Base-by-base conservation (phyloP, 2,888 invertebrate genomes). In the Leptinotarsa rubiginosa region DNA sequence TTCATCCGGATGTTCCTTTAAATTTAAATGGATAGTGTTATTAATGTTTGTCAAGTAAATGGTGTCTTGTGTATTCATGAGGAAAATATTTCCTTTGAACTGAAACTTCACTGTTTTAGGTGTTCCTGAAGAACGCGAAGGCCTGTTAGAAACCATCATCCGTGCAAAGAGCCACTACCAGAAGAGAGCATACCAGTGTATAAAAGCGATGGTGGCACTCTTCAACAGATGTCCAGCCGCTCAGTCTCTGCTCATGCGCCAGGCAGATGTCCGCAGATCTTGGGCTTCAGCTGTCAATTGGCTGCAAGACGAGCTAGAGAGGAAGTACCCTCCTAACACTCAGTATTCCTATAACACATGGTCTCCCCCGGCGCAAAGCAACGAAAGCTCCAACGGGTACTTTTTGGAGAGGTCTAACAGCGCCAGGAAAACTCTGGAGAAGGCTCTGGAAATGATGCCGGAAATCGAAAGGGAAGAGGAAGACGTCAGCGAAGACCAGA, bases 181-280 rank as follows among this genome's bases (percentile, higher is more conserved):
- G 88, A 98, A 98, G 89, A 91, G 98, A 79, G 97, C 97, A 78
- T 98, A 98, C 90, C 97, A 97, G 88, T 98, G 97, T 89, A 96
- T 98, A 78, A 98, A 98, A 89, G 95, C 97, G 87, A 92, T 98
- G 90, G 97, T 97, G 78, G 93, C 94, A 81, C 91, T 98, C 79
- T 97, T 98, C 90, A 92, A 93, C 83, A 94, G 95, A 88, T 96
- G 96, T 87, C 92, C 93, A 72, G 91, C 93, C 76, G 96, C 96
- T 31, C 91, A 94, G 84, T 67, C 93, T 84, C 92, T 97, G 88
- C 90, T 97, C 81, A 92, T 93, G 85, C 91, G 92, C 76, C 93
- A 94, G 86, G 90, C 91, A 3, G 95, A 96, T 83, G 90, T 97
- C 82, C 93, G 95, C 81, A 73, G 94, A 70, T 95, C 96, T 85